A percentile compares a stretch with the other conserved stretches of the same genome.
phyloP scores from a whole-genome alignment of 30 jellyfish, hydroid and myxozoan species.

The Sanderia malayensis region DNA sequence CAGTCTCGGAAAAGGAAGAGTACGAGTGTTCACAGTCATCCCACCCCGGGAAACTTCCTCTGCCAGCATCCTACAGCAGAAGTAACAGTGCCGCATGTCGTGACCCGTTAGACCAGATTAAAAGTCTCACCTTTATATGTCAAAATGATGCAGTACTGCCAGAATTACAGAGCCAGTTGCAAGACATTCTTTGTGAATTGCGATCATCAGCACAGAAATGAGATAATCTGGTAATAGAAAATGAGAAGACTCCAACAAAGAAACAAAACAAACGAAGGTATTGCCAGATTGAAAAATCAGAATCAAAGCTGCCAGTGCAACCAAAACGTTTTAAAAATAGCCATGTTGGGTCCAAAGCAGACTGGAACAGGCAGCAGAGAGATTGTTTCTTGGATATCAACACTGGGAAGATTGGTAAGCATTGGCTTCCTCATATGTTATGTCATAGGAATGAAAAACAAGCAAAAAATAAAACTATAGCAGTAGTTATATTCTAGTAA shows the following conservation, averaged over 20 bases:
- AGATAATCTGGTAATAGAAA: background rate
- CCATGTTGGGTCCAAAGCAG: background rate
- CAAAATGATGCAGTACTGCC: background rate
- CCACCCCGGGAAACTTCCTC: background rate
- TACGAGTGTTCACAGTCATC: background rate
- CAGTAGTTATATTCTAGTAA: background rate
- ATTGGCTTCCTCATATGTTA: background rate
- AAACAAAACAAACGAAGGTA: background rate
- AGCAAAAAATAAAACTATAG: too few relatives aligned
- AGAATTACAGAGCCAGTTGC: background rate
- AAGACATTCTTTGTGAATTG: background rate
- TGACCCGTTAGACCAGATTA: background rate
- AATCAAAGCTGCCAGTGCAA: background rate
- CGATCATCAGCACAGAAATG: background rate
- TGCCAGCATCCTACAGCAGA: background rate
- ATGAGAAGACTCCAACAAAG: background rate
- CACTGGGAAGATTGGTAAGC: conserved; percentile 5
- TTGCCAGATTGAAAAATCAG: background rate
- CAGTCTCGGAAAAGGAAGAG: background rate
- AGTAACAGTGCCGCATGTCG: background rate
- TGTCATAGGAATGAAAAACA: too few relatives aligned
- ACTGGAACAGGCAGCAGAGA: background rate
- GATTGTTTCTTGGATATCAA: background rate
- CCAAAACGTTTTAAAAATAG: background rate
- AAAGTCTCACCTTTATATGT: background rate